Base-by-base conservation (phyloP, 2,888 invertebrate genomes). In the Cryptosula pallasiana region DNA sequence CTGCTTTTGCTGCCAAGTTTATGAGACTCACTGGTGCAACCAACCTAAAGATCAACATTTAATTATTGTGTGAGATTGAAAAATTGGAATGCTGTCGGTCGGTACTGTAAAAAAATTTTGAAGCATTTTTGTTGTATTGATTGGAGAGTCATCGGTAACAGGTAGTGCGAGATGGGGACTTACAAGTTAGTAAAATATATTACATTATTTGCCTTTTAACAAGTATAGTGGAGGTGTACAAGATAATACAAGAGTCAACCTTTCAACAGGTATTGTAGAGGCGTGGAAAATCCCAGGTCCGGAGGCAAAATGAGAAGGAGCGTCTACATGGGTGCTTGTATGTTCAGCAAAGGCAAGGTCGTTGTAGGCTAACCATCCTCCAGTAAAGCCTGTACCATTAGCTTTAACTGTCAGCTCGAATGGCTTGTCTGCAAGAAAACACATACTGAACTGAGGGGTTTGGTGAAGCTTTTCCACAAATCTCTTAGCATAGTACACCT, bases 251-350 rank as follows among this genome's bases (percentile, higher is more conserved):
- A n/a, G n/a, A n/a, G n/a, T n/a, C n/a, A 16, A 63, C 63, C 63
- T 27, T 32, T 63, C 63, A 29, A 63, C 63, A 32, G 63, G 63
- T 9, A 63, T 63, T 1, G 27, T 25, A 32, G 63, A 27, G 27
- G 63, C 63, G 32, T 63, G n/a, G 3, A 9, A 63, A 16, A 63
- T 5, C 2, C 34, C 63, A 3, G 25, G 13, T 13, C 5, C 3
- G 2, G 5, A 2, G 27, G 63, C 29, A 63, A 63, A 63, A 32
- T 90, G 90, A 72, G 86, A 86, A 0, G 90, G 90, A 0, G 90
- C 88, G 76, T 90, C 90, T 3, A 90, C 72, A 76, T 90, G 90
- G 0, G 90, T 90, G 0, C 90, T 89, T 0, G 87, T 87, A 77
- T 90, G 90, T 75, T 90, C 89, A 0, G 87, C 86, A 1, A 87